These are phyloP conservation scores for Eclectus roratus DNA, from an alignment of 2,113 vertebrate species.

Conservation along the genomic window DNA sequence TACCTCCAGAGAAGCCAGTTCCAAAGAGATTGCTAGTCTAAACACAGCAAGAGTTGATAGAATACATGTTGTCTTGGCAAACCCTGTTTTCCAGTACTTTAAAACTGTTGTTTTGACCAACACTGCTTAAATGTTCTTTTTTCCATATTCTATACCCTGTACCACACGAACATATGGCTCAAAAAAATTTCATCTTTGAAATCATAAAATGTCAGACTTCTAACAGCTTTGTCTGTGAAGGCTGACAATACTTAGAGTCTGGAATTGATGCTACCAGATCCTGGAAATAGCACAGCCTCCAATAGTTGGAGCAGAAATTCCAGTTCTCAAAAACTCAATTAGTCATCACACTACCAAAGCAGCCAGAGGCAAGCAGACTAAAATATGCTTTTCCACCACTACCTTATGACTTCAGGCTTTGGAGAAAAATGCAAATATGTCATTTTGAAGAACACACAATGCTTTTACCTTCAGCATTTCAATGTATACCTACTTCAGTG, in stretches of 20 bases:
- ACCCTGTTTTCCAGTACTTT: neutral
- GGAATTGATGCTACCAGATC: neutral
- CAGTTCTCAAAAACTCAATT: neutral
- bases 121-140: neutral
- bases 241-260: neutral
- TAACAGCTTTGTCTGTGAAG: neutral
- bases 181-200: neutral
- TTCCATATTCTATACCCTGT: neutral
- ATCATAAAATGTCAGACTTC: neutral
- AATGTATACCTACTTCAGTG: neutral
- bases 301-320: neutral
- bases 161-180: neutral
- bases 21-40: neutral
- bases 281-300: neutral
- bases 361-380: neutral
- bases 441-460: rapidly evolving
- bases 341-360: neutral
- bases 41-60: neutral
- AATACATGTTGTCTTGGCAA: neutral
- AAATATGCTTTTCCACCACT: neutral
- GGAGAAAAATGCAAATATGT: neutral
- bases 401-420: neutral
- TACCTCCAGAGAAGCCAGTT: neutral
- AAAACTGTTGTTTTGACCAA: neutral
- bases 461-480: neutral